A percentile compares a stretch with the other conserved stretches of the same genome.
Conservation (phyloP, 2,797 vertebrate genomes). For the Cirrhinus mrigala region DNA sequence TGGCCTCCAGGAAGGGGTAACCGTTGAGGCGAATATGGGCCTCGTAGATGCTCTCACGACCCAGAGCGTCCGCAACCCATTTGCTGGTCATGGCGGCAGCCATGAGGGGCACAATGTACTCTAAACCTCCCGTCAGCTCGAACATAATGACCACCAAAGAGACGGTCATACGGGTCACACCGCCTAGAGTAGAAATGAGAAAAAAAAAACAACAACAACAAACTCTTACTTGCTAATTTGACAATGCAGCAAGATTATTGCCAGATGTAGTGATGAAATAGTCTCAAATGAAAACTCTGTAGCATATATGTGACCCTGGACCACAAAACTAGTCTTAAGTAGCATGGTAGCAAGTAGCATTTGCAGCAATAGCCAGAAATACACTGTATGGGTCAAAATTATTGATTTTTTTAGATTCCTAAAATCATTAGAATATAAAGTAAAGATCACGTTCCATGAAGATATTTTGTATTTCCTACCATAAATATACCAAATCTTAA, state of each 20-base stretch:
- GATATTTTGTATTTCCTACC: no score
- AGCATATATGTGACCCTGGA: no score
- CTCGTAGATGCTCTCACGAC: conserved; percentile 94
- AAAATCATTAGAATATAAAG: no score
- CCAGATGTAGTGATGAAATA: not conserved
- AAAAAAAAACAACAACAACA: no score
- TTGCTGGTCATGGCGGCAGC: conserved; percentile 98
- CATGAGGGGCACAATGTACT: conserved; percentile 99
- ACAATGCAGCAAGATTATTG: not conserved
- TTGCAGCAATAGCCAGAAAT: no score
- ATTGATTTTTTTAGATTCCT: no score
- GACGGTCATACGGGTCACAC: conserved; percentile 96
- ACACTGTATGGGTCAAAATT: no score
- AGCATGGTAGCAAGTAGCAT: no score
- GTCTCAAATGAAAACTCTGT: not conserved
- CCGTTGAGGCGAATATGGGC: conserved; percentile 96
- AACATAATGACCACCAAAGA: conserved; percentile 99
- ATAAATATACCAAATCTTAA: no score
- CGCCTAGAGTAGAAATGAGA: conserved; percentile 76
- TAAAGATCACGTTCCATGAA: no score
- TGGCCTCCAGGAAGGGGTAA: conserved; percentile 95
- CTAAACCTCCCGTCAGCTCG: conserved; percentile 93
- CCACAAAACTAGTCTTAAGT: no score
- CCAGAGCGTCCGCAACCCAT: conserved; percentile 95
- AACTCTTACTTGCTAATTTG: not conserved